phyloP scores from a whole-genome alignment of 2,113 vertebrate species.

The Eurystomus gularis region DNA sequence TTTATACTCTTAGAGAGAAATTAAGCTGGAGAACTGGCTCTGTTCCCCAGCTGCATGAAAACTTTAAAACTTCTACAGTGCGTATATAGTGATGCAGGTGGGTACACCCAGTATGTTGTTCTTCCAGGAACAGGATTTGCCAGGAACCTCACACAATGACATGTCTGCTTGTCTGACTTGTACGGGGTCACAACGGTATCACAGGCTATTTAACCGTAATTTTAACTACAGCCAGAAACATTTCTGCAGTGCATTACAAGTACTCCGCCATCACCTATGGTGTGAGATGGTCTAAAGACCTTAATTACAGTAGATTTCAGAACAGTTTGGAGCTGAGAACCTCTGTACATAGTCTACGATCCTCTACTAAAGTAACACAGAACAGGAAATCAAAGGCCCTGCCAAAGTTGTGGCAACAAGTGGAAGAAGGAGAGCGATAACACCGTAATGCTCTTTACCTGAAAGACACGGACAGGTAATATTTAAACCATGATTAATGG shows the following conservation, averaged over 20 bases:
- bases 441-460: background rate
- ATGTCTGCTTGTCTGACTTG: background rate
- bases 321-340: background rate
- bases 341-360: fast-evolving
- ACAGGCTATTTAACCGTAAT: background rate
- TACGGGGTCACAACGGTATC: background rate
- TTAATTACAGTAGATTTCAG: background rate
- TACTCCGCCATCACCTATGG: background rate
- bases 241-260: background rate
- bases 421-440: background rate
- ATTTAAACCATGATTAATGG: background rate
- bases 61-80: background rate
- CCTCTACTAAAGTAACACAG: background rate
- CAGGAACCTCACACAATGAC: background rate
- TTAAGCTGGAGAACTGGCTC: background rate
- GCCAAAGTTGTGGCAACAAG: background rate
- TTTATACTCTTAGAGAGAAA: background rate
- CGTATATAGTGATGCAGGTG: background rate
- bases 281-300: background rate
- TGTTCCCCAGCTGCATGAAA: background rate
- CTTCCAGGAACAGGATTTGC: background rate
- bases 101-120: background rate
- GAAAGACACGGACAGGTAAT: background rate
- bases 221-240: background rate
- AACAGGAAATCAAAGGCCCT: background rate